phyloP scores from a whole-genome alignment of 2,888 invertebrate species.

The Gryllus longicercus region DNA sequence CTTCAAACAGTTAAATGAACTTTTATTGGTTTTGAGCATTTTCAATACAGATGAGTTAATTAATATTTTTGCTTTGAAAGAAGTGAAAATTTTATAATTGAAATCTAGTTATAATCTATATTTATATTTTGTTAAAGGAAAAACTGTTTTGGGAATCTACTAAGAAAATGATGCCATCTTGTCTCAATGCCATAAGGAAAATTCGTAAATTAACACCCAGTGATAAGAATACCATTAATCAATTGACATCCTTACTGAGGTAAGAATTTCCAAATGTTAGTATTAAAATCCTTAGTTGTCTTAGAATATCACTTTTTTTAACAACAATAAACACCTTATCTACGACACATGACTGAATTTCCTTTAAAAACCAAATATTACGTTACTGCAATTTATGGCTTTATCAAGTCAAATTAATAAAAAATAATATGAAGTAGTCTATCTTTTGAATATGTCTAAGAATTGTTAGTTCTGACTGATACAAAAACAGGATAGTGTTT shows the following conservation, averaged over 20 bases:
- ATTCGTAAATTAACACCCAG: slow-evolving; percentile 68
- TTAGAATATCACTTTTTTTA: too few species aligned
- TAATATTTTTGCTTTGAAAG: too few species aligned
- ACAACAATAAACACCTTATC: too few species aligned
- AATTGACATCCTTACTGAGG: slow-evolving; percentile 66
- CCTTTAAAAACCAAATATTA: too few species aligned
- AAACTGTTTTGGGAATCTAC: slow-evolving; percentile 79
- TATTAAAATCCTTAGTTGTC: too few species aligned
- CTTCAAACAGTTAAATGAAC: too few species aligned
- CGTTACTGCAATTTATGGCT: too few species aligned
- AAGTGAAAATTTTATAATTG: neutral
- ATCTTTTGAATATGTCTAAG: neutral
- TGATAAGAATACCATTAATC: slow-evolving; percentile 68
- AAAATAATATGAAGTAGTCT: neutral
- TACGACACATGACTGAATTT: too few species aligned
- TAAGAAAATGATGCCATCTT: slow-evolving; percentile 71
- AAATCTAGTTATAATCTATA: slow-evolving; percentile 12
- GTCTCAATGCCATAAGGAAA: slow-evolving; percentile 70
- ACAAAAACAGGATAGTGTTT: too few species aligned
- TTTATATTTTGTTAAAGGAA: slow-evolving; percentile 20
- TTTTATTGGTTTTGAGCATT: neutral
- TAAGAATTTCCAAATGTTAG: slow-evolving; percentile 37
- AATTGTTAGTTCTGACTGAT: neutral
- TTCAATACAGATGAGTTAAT: neutral
- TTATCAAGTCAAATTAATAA: too few species aligned